Evolutionary conservation across 2,797 vertebrate genomes (phyloP), one percentile per base, ranked within the genome.

Genomic region (Lacerta bilineata): DNA sequence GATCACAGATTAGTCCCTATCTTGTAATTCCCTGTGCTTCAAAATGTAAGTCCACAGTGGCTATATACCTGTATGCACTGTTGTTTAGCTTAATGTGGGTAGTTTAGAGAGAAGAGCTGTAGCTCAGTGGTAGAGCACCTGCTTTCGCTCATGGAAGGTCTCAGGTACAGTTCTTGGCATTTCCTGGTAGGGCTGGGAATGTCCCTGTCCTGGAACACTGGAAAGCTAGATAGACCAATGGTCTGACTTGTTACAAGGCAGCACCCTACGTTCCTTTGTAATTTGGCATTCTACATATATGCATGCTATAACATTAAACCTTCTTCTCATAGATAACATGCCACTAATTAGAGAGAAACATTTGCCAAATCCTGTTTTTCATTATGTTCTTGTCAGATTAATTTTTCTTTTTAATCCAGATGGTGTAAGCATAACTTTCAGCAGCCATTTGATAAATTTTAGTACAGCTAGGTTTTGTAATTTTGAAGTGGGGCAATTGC

Each of bases 271-370:
- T 64, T 64, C 61, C 61, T 64, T 18, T 39, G 36, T 74, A 87
- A 82, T 59, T 82, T 8, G 55, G 78, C 80, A 55, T 79, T 80
- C 36, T 0, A 9, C 0, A 86, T 23, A 9, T 0, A 86, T 23
- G 50, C 50, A 17, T 71, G 36, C 33, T 43, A 39, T 88, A 82
- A 46, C 87, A 2, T 4, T 20, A 23, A 78, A 80, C 13, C 2
- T 90, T 93, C 88, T 68, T 84, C 27, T 87, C 83, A n/a, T 46
- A 78, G 64, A 80, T 43, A 27, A 69, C 59, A 33, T 43, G 1
- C 85, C 15, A 55, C 61, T 91, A 59, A 71, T 39, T 90, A 87
- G 81, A 89, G 80, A 75, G 76, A 80, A 41, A 87, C 84, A 75
- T 3, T 33, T 83, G 64, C 68, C 0, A 74, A 64, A 64, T 64